Evolutionary conservation across 2,888 invertebrate genomes (phyloP).

Genomic region (Stenotaenia linearis): DNA sequence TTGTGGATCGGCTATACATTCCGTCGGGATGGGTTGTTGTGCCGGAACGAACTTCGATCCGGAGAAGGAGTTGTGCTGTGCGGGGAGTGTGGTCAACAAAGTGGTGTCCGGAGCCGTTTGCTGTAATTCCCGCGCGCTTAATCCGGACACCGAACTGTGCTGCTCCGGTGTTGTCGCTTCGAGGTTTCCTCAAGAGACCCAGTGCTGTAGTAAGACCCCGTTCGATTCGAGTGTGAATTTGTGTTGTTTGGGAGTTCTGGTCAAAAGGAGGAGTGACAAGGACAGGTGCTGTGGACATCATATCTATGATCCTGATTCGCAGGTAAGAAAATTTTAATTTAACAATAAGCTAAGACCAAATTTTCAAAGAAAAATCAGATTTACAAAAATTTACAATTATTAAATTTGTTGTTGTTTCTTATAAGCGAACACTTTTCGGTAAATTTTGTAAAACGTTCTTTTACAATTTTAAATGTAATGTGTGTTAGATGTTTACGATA

Average conservation of each 20-base stretch:
- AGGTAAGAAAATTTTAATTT: neutral
- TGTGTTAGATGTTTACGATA: too few relatives aligned
- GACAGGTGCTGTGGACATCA: slow-evolving; percentile 10
- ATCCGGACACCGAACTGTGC: slow-evolving; percentile 14
- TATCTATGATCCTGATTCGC: neutral
- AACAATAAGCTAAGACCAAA: too few relatives aligned
- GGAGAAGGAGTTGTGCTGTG: slow-evolving; percentile 26
- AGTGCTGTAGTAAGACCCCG: slow-evolving; percentile 3
- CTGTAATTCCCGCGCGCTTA: neutral
- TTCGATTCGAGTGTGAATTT: neutral
- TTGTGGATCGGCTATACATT: neutral
- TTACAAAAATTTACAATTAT: too few relatives aligned
- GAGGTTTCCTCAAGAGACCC: neutral
- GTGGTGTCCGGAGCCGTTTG: neutral
- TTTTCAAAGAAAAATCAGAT: too few relatives aligned
- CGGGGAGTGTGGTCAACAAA: neutral
- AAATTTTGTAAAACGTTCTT: too few relatives aligned
- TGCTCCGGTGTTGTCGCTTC: neutral
- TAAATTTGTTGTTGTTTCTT: too few relatives aligned
- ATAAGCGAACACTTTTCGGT: too few relatives aligned
- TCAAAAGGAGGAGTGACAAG: neutral
- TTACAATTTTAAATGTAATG: too few relatives aligned
- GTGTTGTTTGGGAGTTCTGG: neutral
- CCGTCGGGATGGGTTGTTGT: neutral
- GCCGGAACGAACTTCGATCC: neutral